Base-by-base conservation (phyloP, 2,113 vertebrate genomes). In the Hystrix cristata region DNA sequence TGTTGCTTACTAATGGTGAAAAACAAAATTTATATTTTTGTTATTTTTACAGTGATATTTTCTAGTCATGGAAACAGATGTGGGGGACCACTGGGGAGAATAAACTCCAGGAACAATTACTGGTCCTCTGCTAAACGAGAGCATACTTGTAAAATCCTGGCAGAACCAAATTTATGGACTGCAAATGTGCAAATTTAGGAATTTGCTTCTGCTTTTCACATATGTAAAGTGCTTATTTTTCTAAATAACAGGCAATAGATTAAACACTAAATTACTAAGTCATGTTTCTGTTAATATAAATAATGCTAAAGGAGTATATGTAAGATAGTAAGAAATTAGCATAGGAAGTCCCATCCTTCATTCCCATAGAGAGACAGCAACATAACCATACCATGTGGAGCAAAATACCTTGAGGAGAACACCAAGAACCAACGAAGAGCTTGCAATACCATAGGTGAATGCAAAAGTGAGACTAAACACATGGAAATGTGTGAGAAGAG, bases 31-130 rank as follows among this genome's bases (percentile, higher is more conserved):
- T 95, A 3, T 79, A 51, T 64, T 18, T 84, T 74, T 79, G 3
- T 74, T 94, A 65, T 48, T 95, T 91, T 80, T 71, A 67, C 14
- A 90, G 15, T 53, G 23, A 43, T 15, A 71, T 86, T 87, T 93
- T 57, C 59, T 92, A 94, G 96, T 64, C 29, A 69, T n/a, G 90
- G 34, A 90, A 94, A 81, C 74, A 67, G 34, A 79, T 76, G 38
- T 87, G 1, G 76, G 23, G 31, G 38, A 48, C 9, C 6, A 5
- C n/a, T 64, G 21, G 8, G n/a, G 67, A 14, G 34, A 87, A 90
- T 62, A 92, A 90, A 64, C 2, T 57, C 8, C 74, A 92, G 2
- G 87, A 31, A 34, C 60, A 93, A 67, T 90, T 59, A 90, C 6
- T 3, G 57, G 18, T 80, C 18, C 31, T 86, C 87, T 94, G 8